These are phyloP conservation scores for Rhodophaea formosa DNA, from an alignment of 2,888 invertebrate genomes.

Conservation along the genomic window DNA sequence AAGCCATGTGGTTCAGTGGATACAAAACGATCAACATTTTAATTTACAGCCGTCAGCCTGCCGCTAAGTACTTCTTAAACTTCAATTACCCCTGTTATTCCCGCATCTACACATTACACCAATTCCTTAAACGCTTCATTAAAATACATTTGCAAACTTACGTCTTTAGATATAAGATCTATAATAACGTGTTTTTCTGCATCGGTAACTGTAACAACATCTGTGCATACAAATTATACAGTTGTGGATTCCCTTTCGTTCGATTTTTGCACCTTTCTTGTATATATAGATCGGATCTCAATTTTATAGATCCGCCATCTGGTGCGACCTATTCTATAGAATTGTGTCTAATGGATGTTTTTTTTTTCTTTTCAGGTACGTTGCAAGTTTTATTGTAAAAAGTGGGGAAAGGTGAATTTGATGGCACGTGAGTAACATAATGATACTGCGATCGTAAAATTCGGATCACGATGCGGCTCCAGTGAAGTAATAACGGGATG, in stretches of 20 bases:
- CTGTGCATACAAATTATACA: constrained; percentile 46
- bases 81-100: constrained; percentile 52
- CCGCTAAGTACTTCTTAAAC: constrained; percentile 34
- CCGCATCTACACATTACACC: constrained; percentile 4
- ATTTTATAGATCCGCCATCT: constrained; percentile 61
- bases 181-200: constrained; percentile 25
- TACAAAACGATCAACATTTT: constrained; percentile 5
- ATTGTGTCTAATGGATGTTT: constrained; percentile 51
- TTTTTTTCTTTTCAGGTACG: constrained; percentile 65
- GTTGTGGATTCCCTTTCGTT: constrained; percentile 60
- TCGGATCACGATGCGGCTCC: constrained; percentile 11
- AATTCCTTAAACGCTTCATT: constrained; percentile 13
- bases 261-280: constrained; percentile 62
- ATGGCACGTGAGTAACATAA: constrained; percentile 44
- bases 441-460: constrained; percentile 19
- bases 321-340: constrained; percentile 61
- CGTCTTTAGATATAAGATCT: constrained; percentile 27
- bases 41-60: constrained; percentile 1
- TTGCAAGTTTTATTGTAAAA: constrained; percentile 48
- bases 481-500: constrained; percentile 5
- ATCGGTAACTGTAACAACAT: constrained; percentile 28
- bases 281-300: constrained; percentile 47
- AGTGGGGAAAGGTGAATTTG: constrained; percentile 30
- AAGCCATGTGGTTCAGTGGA: neutral
- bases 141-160: constrained; percentile 21